These are phyloP conservation scores for Coleophora flavipennella DNA, from an alignment of 2,888 invertebrate species.

Conservation along the genomic window DNA sequence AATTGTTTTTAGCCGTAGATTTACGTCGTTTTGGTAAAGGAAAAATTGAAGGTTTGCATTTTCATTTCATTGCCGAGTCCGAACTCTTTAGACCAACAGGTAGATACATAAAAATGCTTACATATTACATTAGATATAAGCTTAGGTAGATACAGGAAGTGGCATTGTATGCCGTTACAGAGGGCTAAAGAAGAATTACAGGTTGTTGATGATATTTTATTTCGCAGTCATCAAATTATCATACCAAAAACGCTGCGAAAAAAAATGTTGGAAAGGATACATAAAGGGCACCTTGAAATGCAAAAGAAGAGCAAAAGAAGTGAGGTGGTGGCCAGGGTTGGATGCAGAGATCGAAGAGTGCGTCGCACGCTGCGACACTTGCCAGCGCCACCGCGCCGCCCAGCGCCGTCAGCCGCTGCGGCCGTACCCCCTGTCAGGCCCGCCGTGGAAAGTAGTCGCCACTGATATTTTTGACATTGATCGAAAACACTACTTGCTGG, in stretches of 20 bases:
- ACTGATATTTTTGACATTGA: constrained; percentile 6
- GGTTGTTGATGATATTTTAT: constrained; percentile 16
- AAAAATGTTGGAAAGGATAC: constrained; percentile 18
- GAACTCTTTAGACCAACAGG: no score
- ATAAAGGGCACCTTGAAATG: constrained; percentile 23
- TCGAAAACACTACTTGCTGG: constrained; percentile 4
- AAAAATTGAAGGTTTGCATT: no score
- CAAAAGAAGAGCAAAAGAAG: constrained; percentile 17
- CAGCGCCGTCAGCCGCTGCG: constrained; percentile 6
- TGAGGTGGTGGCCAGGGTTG: constrained; percentile 13
- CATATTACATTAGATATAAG: no score
- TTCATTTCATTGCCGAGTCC: no score
- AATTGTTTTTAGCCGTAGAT: no score
- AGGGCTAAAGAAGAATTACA: constrained; percentile 8
- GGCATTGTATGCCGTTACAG: no score
- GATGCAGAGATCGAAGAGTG: constrained; percentile 5
- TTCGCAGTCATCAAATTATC: constrained; percentile 16
- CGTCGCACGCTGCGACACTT: constrained; percentile 2
- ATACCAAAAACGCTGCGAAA: constrained; percentile 15
- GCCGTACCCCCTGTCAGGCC: constrained; percentile 2
- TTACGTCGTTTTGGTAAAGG: no score
- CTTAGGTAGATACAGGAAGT: no score
- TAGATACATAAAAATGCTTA: no score
- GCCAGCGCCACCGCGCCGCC: constrained; percentile 5
- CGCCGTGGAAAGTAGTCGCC: constrained; percentile 5